Conservation (phyloP, 2,797 vertebrate genomes). For the Leptodactylus fallax region DNA sequence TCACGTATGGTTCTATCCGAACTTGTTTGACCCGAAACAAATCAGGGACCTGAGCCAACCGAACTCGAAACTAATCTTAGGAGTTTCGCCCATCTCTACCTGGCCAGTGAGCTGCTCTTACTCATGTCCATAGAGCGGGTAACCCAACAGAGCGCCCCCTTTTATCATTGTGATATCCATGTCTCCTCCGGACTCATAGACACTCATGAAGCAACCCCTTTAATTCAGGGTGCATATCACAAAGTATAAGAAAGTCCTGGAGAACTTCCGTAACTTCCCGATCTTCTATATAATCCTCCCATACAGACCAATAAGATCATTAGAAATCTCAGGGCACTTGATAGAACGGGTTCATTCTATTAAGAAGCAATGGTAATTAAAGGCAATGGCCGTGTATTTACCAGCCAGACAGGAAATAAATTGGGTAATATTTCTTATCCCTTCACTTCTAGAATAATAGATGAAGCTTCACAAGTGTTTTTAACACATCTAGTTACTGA, state of each 20-base stretch:
- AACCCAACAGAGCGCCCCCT: too few species aligned
- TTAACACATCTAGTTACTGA: not conserved
- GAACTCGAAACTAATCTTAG: too few species aligned
- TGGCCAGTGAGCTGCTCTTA: too few species aligned
- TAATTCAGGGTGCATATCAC: too few species aligned
- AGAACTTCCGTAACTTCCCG: not conserved
- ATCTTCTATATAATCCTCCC: not conserved
- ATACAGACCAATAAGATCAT: not conserved
- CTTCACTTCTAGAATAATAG: slow-evolving; percentile 21
- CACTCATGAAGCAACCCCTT: too few species aligned
- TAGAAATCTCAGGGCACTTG: not conserved
- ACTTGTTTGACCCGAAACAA: too few species aligned
- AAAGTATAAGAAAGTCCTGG: not conserved
- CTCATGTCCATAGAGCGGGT: too few species aligned
- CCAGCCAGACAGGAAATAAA: slow-evolving; percentile 40
- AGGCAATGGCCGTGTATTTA: not conserved
- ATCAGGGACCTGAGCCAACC: too few species aligned
- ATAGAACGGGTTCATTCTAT: not conserved
- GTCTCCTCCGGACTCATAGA: too few species aligned
- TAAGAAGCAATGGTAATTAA: slow-evolving; percentile 26
- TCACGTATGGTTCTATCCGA: too few species aligned
- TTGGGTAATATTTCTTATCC: slow-evolving; percentile 46
- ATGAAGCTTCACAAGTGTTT: slow-evolving; percentile 3
- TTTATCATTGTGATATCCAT: too few species aligned
- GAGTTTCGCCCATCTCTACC: too few species aligned